Evolutionary conservation across 2,888 invertebrate species (phyloP).

Genomic region (Globia sparganii): DNA sequence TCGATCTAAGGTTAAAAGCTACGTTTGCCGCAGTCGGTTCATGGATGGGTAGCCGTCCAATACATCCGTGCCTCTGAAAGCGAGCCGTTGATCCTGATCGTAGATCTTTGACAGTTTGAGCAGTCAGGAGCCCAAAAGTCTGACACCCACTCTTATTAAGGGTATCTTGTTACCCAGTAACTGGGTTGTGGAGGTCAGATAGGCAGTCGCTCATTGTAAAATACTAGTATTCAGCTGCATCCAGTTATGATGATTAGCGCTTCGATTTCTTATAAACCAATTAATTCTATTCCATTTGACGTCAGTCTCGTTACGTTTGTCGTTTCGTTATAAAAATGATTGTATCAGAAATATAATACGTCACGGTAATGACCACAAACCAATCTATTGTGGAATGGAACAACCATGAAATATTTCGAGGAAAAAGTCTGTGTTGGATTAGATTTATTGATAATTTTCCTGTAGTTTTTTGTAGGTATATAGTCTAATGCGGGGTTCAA

Average conservation of each 20-base stretch:
- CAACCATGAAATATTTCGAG: not conserved
- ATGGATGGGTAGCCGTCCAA: no score
- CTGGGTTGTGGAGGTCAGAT: not conserved
- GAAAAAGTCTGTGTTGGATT: not conserved
- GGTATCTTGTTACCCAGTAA: not conserved
- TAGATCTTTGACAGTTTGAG: not conserved
- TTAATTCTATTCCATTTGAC: not conserved
- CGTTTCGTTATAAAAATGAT: conserved; percentile 18
- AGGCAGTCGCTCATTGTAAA: not conserved
- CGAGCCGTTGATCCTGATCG: no score
- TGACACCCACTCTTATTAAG: not conserved
- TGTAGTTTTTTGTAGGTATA: not conserved
- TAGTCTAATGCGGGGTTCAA: no score
- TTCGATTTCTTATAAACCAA: not conserved
- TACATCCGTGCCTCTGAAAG: not conserved
- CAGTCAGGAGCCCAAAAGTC: not conserved
- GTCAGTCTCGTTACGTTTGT: not conserved
- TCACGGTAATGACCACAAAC: not conserved
- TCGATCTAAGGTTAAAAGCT: not conserved
- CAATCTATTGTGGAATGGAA: not conserved
- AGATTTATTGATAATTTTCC: not conserved
- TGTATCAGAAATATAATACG: not conserved
- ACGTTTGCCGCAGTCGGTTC: not conserved
- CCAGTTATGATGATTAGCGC: not conserved
- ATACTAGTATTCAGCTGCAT: not conserved